Evolutionary conservation across 1,140 invertebrate species (phyloP), one percentile per base, ranked within the genome.

Genomic region (Berghia stephanieae): DNA sequence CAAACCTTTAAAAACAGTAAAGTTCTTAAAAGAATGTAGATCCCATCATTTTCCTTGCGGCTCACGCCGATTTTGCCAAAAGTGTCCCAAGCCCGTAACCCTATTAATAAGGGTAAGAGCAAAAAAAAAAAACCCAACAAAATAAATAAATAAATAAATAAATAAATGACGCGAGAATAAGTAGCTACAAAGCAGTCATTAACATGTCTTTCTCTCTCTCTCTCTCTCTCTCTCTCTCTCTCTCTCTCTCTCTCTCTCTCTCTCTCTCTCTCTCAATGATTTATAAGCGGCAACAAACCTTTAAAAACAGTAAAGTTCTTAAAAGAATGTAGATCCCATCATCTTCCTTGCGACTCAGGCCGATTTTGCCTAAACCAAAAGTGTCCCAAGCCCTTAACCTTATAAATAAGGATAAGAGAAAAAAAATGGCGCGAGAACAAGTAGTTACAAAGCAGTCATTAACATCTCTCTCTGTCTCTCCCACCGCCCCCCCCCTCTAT

Each of bases 221-320:
- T 10, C 34, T 16, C 34, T n/a, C n/a, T n/a, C n/a, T n/a, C n/a
- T n/a, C n/a, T n/a, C n/a, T n/a, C n/a, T n/a, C n/a, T n/a, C n/a
- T n/a, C n/a, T n/a, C 27, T 63, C 27, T 63, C 57, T 16, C 57
- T 27, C 57, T 63, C 10, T 63, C 27, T 63, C 57, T 63, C 57
- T 63, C 27, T 16, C 57, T 63, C 27, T 27, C 57, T 63, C 27
- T 63, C 27, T 10, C 57, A 24, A 63, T 63, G 18, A 10, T 63
- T 63, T n/a, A 13, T 49, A 13, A 13, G 46, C 46, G 10, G n/a
- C 46, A 49, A 49, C 46, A 10, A 13, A 49, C 10, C 10, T n/a
- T 49, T 49, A 13, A 13, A n/a, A 10, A 49, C 46, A 49, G 10
- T n/a, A 13, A 49, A 49, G 34, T 63, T 31, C 27, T 63, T 31